Conservation (phyloP, 2,797 vertebrate species). For the Manis pentadactyla region DNA sequence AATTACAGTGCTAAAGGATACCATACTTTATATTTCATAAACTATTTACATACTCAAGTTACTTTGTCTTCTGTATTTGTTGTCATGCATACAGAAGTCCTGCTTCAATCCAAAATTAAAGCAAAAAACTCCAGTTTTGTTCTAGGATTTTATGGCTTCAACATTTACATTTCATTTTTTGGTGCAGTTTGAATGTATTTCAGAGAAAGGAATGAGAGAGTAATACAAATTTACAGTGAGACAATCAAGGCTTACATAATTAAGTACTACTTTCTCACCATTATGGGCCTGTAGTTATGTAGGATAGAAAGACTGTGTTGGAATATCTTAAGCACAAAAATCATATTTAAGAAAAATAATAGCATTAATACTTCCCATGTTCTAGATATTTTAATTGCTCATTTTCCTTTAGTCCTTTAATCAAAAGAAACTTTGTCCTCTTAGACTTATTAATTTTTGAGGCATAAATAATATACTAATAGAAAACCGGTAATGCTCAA, state of each 20-base stretch:
- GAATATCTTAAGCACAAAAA: not conserved
- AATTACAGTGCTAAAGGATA: not conserved
- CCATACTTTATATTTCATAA: not conserved
- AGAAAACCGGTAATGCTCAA: not conserved
- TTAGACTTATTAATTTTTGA: not conserved
- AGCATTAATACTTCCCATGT: not conserved
- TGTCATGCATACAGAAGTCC: not conserved
- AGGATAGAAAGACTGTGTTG: not conserved
- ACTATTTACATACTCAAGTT: not conserved
- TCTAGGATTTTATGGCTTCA: slow-evolving; percentile 25
- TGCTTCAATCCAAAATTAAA: not conserved
- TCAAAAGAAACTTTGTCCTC: not conserved
- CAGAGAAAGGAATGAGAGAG: not conserved
- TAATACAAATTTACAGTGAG: not conserved
- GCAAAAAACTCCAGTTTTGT: not conserved
- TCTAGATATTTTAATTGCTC: not conserved
- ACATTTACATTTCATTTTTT: not conserved
- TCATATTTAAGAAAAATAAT: not conserved
- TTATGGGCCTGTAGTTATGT: not conserved
- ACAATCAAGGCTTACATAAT: not conserved
- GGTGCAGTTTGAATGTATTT: not conserved
- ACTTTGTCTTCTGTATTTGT: not conserved
- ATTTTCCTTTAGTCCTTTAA: slow-evolving; percentile 6
- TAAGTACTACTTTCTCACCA: not conserved
- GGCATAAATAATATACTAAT: not conserved